Conservation (phyloP, 2,113 vertebrate genomes). For the Asarcornis scutulata region DNA sequence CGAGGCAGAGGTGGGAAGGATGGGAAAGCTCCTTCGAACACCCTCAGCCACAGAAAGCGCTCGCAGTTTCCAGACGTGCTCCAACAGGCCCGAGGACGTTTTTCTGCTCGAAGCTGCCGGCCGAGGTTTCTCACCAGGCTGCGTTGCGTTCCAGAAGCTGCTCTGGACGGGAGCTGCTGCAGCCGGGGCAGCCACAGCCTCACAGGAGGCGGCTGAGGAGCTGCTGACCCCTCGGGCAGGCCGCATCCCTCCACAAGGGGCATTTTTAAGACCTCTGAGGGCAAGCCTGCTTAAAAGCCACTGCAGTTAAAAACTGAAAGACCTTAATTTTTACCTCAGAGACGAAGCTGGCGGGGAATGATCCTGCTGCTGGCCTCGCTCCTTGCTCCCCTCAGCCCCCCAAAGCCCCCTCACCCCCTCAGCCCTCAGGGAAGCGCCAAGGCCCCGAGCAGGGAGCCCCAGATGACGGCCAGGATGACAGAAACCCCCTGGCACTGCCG, state of each 20-base stretch:
- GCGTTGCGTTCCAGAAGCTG: background rate
- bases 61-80: background rate
- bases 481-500: background rate
- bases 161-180: background rate
- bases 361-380: rapidly evolving
- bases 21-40: background rate
- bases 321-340: background rate
- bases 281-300: background rate
- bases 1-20: background rate
- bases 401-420: rapidly evolving
- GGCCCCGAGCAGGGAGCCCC: rapidly evolving
- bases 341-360: background rate
- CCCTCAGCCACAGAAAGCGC: background rate
- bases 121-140: background rate
- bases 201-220: background rate
- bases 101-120: background rate
- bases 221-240: rapidly evolving
- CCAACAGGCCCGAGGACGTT: background rate
- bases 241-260: background rate
- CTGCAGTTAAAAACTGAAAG: rapidly evolving
- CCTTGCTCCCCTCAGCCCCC: background rate
- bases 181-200: background rate
- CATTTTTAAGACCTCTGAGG: background rate
- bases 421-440: background rate
- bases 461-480: rapidly evolving